A percentile compares a stretch with the other conserved stretches of the same genome.
Evolutionary conservation across 2,888 invertebrate genomes (phyloP).

Genomic region (Callosobruchus maculatus): DNA sequence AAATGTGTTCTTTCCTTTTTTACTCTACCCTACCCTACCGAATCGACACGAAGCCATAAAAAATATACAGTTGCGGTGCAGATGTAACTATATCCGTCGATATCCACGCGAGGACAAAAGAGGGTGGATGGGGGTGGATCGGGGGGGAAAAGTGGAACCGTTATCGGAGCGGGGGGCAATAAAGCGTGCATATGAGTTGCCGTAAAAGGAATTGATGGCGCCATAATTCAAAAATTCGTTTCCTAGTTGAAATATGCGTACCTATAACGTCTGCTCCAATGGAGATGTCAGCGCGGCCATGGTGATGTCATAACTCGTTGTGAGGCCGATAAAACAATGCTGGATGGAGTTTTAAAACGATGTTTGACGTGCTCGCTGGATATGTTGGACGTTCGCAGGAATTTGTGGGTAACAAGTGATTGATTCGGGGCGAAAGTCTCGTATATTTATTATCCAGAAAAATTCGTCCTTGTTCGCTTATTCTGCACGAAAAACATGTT

Average conservation of each 20-base stretch:
- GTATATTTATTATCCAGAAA: too few species aligned
- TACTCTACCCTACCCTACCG: too few species aligned
- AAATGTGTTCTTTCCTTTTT: too few species aligned
- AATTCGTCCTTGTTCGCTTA: too few species aligned
- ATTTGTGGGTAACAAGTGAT: not conserved
- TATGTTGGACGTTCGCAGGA: too few species aligned
- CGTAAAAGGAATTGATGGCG: constrained; percentile 1
- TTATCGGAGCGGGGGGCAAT: not conserved
- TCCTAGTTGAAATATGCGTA: not conserved
- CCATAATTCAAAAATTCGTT: constrained; percentile 2
- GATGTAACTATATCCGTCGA: not conserved
- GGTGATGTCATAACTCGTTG: not conserved
- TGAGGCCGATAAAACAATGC: not conserved
- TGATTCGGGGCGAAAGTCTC: not conserved
- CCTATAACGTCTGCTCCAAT: not conserved
- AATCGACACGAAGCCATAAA: not conserved
- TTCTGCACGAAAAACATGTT: too few species aligned
- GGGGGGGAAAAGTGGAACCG: not conserved
- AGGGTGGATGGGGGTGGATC: not conserved
- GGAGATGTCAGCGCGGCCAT: not conserved
- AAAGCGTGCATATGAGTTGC: not conserved
- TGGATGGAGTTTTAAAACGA: not conserved
- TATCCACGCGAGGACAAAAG: not conserved
- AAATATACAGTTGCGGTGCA: not conserved
- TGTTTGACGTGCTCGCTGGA: not conserved